These are phyloP conservation scores for Ochropleura plecta DNA, from an alignment of 2,888 invertebrate genomes.

Conservation along the genomic window DNA sequence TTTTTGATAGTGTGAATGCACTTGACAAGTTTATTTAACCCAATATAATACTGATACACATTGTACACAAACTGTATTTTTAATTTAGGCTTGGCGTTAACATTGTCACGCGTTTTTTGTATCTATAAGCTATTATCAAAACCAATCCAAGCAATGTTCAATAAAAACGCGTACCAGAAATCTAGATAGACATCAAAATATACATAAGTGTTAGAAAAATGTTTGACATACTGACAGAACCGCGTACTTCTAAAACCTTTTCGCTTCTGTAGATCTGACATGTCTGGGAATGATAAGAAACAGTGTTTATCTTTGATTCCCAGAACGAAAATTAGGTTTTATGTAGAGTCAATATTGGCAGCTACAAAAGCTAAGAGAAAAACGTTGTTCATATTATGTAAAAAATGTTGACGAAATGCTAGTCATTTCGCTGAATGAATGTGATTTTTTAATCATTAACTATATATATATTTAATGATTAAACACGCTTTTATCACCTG, in stretches of 20 bases:
- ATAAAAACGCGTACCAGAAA: slow-evolving; percentile 11
- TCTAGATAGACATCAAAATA: slow-evolving; percentile 37
- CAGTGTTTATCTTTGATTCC: slow-evolving; percentile 16
- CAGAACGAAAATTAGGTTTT: slow-evolving; percentile 18
- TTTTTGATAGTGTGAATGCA: slow-evolving; percentile 42
- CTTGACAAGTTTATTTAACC: not conserved
- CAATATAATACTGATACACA: slow-evolving; percentile 1
- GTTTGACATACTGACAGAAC: slow-evolving; percentile 38
- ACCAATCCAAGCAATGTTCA: not conserved
- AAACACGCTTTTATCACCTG: too few species aligned
- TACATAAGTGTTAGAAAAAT: slow-evolving; percentile 30
- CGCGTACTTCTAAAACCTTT: slow-evolving; percentile 33
- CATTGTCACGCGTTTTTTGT: slow-evolving; percentile 6
- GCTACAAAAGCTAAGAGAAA: not conserved
- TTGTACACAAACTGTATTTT: not conserved
- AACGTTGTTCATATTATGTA: not conserved
- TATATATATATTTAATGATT: too few species aligned
- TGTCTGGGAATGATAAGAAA: slow-evolving; percentile 28
- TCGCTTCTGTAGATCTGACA: slow-evolving; percentile 35
- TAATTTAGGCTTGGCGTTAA: not conserved
- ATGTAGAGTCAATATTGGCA: slow-evolving; percentile 4
- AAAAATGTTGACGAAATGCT: not conserved
- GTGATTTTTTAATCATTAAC: not conserved
- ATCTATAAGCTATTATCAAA: not conserved
- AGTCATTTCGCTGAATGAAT: not conserved